phyloP scores from a whole-genome alignment of 30 jellyfish, hydroid and myxozoan species.

The Catostylus mosaicus region DNA sequence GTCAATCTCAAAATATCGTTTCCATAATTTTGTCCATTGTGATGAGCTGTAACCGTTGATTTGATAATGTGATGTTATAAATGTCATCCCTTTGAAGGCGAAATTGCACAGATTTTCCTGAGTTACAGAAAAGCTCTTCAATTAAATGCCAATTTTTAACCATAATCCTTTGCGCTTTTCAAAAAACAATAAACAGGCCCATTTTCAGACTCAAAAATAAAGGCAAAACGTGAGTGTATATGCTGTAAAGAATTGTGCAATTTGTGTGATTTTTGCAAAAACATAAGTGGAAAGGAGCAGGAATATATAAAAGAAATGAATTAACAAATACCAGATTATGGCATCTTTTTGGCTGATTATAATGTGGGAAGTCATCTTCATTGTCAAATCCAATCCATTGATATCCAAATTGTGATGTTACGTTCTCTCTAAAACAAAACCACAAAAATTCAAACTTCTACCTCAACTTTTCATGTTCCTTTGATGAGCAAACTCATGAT shows the following conservation, averaged over 20 bases:
- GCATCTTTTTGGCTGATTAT: constrained; percentile 82
- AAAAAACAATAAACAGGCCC: too few species aligned
- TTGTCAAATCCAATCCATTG: constrained; percentile 95
- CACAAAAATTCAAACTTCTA: background rate
- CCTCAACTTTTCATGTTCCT: background rate
- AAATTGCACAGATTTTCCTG: constrained; percentile 70
- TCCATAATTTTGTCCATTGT: constrained; percentile 79
- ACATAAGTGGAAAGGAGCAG: too few species aligned
- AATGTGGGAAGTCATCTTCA: constrained; percentile 86
- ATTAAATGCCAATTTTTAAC: too few species aligned
- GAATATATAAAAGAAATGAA: background rate
- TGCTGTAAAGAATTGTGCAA: background rate
- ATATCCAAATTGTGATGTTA: constrained; percentile 75
- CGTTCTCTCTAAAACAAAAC: constrained; percentile 54
- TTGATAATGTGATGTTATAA: constrained; percentile 54
- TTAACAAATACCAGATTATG: constrained; percentile 58
- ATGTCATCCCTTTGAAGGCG: constrained; percentile 87
- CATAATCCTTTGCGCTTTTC: too few species aligned
- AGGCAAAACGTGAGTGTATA: background rate
- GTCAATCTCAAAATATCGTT: constrained; percentile 57
- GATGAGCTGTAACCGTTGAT: constrained; percentile 79
- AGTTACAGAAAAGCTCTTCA: too few species aligned
- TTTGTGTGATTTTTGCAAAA: too few species aligned
- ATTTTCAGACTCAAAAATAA: too few species aligned
- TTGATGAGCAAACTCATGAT: too few species aligned